Evolutionary conservation across 2,113 vertebrate genomes (phyloP).

Genomic region (Excalfactoria chinensis): DNA sequence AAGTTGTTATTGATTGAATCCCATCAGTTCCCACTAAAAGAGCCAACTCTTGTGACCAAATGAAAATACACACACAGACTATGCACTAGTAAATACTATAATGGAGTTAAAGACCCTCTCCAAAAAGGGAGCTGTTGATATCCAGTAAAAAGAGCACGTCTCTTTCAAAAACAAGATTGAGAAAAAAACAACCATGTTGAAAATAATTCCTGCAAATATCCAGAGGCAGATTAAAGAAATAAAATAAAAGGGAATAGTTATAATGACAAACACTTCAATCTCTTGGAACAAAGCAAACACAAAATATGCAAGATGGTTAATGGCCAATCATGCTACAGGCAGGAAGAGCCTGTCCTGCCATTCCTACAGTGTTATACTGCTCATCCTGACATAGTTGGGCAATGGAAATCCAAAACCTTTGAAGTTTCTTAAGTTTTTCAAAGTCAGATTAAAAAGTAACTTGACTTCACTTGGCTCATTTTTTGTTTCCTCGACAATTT

Average conservation of each 20-base stretch:
- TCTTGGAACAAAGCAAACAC: neutral
- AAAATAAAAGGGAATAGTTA: conserved; percentile 19
- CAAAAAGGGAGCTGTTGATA: neutral
- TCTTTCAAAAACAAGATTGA: neutral
- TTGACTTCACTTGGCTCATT: neutral
- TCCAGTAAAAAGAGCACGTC: neutral
- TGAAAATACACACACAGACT: neutral
- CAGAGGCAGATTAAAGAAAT: neutral
- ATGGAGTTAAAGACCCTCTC: neutral
- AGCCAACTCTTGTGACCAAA: conserved; percentile 13
- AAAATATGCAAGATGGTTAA: neutral
- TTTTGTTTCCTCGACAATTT: neutral
- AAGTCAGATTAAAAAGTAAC: neutral
- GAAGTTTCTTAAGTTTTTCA: neutral
- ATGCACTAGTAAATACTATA: conserved; percentile 10
- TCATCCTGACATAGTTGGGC: neutral
- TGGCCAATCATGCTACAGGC: neutral
- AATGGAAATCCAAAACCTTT: neutral
- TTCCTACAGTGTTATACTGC: neutral
- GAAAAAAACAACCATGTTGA: conserved; percentile 2
- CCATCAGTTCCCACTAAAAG: conserved; percentile 63
- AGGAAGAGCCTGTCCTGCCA: neutral
- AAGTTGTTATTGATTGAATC: conserved; percentile 32
- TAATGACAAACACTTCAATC: neutral
- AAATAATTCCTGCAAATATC: neutral